Evolutionary conservation across 1,140 invertebrate genomes (phyloP).

Genomic region (Goniozus legneri): DNA sequence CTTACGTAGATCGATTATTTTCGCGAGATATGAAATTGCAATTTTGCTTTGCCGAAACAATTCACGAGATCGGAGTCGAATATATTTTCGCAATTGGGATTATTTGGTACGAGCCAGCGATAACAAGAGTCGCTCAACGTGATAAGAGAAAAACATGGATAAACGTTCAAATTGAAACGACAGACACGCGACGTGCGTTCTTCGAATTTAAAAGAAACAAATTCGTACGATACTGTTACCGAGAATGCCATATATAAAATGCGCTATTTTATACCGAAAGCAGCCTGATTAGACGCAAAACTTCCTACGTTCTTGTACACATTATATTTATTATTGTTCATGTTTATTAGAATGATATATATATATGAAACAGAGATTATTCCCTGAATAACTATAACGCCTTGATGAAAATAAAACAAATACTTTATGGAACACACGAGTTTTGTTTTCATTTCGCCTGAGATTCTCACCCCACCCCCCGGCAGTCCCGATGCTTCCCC

Average conservation of each 20-base stretch:
- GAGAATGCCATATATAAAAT: slow-evolving; percentile 44
- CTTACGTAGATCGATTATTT: too few species aligned
- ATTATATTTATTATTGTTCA: slow-evolving; percentile 56
- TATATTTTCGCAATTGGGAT: too few species aligned
- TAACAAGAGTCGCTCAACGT: too few species aligned
- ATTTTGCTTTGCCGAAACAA: too few species aligned
- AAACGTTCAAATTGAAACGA: too few species aligned
- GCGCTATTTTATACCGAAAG: slow-evolving; percentile 48
- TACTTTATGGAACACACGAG: slow-evolving; percentile 47
- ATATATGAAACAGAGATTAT: slow-evolving; percentile 49
- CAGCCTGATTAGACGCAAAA: slow-evolving; percentile 49
- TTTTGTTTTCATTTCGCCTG: too few species aligned
- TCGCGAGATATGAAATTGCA: too few species aligned
- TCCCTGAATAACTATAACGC: slow-evolving; percentile 49
- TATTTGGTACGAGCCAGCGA: too few species aligned
- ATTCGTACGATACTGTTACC: slow-evolving; percentile 35
- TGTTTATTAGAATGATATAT: slow-evolving; percentile 54
- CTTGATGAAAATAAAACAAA: slow-evolving; percentile 32
- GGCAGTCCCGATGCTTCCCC: not conserved
- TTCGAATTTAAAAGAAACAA: slow-evolving; percentile 30
- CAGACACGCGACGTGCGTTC: too few species aligned
- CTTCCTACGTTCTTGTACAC: slow-evolving; percentile 50
- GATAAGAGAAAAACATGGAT: too few species aligned
- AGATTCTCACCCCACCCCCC: not conserved
- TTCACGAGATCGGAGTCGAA: too few species aligned